Conservation (phyloP, 2,113 vertebrate species). For the Cyprinodon tularosa region DNA sequence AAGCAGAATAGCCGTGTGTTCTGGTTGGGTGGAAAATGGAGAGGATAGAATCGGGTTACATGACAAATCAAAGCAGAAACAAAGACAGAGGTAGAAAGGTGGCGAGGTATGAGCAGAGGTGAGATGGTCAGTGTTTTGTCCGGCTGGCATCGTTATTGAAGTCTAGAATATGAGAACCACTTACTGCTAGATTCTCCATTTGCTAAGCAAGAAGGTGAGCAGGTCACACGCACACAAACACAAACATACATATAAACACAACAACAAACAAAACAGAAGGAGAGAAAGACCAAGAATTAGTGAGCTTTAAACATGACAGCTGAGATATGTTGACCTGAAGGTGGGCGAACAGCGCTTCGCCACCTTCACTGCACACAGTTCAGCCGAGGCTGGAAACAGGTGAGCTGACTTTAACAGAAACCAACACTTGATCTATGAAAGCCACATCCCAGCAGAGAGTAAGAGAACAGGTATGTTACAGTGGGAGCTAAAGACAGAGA, state of each 20-base stretch:
- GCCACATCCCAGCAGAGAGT: constrained; percentile 22
- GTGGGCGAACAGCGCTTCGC: constrained; percentile 61
- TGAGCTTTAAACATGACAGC: constrained; percentile 82
- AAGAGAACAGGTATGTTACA: constrained; percentile 9
- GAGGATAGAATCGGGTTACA: constrained; percentile 42
- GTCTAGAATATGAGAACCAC: constrained; percentile 93
- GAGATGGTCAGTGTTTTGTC: constrained; percentile 69
- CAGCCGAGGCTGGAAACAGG: background rate
- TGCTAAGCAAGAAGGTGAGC: constrained; percentile 99
- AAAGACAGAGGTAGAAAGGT: constrained; percentile 22
- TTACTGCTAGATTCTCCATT: constrained; percentile 99
- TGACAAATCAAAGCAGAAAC: constrained; percentile 45
- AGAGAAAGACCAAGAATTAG: constrained; percentile 98
- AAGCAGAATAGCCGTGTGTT: constrained; percentile 12
- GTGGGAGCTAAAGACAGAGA: constrained; percentile 22
- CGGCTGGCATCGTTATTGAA: constrained; percentile 64
- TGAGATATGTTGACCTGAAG: constrained; percentile 77
- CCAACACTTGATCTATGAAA: constrained; percentile 16
- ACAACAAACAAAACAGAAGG: constrained; percentile 67
- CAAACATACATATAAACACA: constrained; percentile 69
- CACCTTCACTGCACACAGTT: constrained; percentile 12
- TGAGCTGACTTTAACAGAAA: constrained; percentile 16
- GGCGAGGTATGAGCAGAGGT: constrained; percentile 41
- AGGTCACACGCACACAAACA: constrained; percentile 88
- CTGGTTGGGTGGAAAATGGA: constrained; percentile 33